Conservation (phyloP, 2,797 vertebrate genomes). For the Onychomys leucogaster region DNA sequence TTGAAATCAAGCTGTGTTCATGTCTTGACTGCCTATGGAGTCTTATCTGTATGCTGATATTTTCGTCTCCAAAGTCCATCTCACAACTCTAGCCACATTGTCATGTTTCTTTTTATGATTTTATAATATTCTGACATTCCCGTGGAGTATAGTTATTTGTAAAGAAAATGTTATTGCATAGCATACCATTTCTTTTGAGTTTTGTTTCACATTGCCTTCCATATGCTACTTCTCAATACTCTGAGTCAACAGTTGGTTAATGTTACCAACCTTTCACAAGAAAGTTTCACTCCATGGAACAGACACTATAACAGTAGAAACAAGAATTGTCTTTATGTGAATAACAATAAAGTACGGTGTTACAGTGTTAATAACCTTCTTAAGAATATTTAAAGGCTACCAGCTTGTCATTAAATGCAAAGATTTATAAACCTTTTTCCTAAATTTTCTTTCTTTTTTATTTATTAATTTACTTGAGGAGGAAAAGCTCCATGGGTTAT, state of each 20-base stretch:
- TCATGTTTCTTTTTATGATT: background rate
- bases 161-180: background rate
- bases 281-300: background rate
- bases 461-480: background rate
- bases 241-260: background rate
- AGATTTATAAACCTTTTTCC: background rate
- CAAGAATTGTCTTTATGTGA: background rate
- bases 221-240: background rate
- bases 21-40: background rate
- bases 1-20: background rate
- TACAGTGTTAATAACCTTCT: background rate
- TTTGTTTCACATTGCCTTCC: background rate
- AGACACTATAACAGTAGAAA: background rate
- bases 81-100: background rate
- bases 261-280: background rate
- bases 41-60: too few relatives aligned
- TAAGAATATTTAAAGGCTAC: fast-evolving
- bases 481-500: background rate
- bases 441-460: background rate
- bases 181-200: background rate
- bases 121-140: background rate
- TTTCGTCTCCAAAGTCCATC: background rate
- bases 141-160: too few relatives aligned
- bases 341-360: background rate
- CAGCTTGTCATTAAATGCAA: background rate